phyloP scores from a whole-genome alignment of 2,797 vertebrate genomes.

The Uromys caudimaculatus region DNA sequence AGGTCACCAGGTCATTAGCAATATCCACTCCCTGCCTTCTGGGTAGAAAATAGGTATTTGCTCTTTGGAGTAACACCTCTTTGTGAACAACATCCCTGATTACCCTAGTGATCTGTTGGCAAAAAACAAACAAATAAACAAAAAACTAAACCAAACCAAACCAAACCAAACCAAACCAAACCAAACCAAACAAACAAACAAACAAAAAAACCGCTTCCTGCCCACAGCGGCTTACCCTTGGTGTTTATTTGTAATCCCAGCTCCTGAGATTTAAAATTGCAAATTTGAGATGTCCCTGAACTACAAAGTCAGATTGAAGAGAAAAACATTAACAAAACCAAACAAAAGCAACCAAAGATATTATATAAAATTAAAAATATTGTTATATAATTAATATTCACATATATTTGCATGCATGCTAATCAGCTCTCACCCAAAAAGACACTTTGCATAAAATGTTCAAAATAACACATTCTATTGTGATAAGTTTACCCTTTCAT shows the following conservation, averaged over 20 bases:
- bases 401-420: not conserved
- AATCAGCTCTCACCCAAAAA: not conserved
- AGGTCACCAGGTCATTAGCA: not conserved
- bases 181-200: too few species aligned
- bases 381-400: not conserved
- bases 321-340: not conserved
- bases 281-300: not conserved
- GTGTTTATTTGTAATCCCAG: not conserved
- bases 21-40: not conserved
- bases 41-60: fast-evolving
- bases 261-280: not conserved
- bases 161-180: too few species aligned
- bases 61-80: not conserved
- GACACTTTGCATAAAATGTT: not conserved
- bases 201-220: too few species aligned
- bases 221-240: not conserved
- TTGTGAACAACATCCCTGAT: not conserved
- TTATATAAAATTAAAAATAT: not conserved
- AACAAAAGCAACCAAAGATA: not conserved
- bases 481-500: slow-evolving; percentile 16
- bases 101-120: not conserved
- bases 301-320: not conserved
- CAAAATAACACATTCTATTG: not conserved
- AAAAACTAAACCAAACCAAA: too few species aligned
- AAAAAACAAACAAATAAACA: too few species aligned